A percentile compares a stretch with the other conserved stretches of the same genome.
These are phyloP conservation scores for Xanthorhoe spadicearia DNA, from an alignment of 2,888 invertebrate genomes.

Conservation along the genomic window DNA sequence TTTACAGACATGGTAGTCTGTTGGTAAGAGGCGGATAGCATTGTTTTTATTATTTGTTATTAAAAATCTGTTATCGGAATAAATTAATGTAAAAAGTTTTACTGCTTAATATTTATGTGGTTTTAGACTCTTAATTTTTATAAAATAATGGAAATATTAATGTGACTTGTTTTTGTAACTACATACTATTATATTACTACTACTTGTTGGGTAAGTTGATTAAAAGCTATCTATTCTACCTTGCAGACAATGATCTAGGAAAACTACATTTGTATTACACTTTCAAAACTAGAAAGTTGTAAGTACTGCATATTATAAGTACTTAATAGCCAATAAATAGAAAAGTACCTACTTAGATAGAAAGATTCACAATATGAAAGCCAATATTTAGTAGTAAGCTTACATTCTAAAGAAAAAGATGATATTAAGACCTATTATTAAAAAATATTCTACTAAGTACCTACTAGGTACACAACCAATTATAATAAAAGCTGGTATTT, in stretches of 20 bases:
- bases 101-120: not conserved
- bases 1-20: slow-evolving; percentile 42
- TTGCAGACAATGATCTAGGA: not conserved
- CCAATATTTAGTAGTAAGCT: no score
- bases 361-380: no score
- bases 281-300: no score
- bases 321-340: no score
- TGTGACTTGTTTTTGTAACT: not conserved
- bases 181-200: not conserved
- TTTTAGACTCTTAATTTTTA: not conserved
- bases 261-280: no score
- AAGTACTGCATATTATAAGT: no score
- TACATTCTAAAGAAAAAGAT: no score
- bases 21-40: slow-evolving; percentile 17
- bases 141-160: not conserved
- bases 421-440: no score
- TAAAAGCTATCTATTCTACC: not conserved
- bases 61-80: slow-evolving; percentile 10
- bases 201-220: not conserved
- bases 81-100: not conserved
- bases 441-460: no score
- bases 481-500: no score
- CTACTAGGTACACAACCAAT: no score
- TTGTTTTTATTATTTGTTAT: slow-evolving; percentile 31
- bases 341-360: no score